Evolutionary conservation across 2,797 vertebrate genomes (phyloP).

Genomic region (Otolemur crassicaudatus): DNA sequence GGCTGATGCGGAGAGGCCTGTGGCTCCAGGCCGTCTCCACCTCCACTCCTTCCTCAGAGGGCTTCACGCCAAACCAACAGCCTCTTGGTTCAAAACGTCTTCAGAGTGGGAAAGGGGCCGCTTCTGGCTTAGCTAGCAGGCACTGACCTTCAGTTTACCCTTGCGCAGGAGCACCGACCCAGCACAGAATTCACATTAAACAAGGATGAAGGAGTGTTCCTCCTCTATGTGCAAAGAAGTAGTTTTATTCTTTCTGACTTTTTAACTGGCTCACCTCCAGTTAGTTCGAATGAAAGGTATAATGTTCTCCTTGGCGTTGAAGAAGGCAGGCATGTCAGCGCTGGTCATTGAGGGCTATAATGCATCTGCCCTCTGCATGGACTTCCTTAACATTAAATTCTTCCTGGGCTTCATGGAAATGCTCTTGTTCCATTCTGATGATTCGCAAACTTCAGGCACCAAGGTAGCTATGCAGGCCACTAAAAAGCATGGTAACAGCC

Average conservation of each 20-base stretch:
- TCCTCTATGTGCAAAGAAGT: conserved; percentile 38
- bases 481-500: conserved; percentile 64
- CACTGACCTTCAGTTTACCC: conserved; percentile 52
- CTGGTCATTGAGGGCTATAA: background rate
- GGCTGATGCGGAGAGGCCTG: fast-evolving
- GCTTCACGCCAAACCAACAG: background rate
- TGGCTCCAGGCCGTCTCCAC: background rate
- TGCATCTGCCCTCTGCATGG: background rate
- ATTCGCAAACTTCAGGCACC: conserved; percentile 49
- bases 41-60: background rate
- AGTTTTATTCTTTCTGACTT: conserved; percentile 52
- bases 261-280: conserved; percentile 10
- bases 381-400: conserved; percentile 39
- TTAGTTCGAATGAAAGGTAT: conserved; percentile 35
- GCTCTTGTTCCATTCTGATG: background rate
- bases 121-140: conserved; percentile 71
- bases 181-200: conserved; percentile 72
- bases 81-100: background rate
- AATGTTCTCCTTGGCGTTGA: background rate
- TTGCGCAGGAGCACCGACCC: conserved; percentile 62
- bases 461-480: conserved; percentile 21
- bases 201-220: conserved; percentile 47
- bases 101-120: background rate
- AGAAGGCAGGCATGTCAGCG: background rate
- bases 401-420: conserved; percentile 59